Base-by-base conservation (phyloP, 1,140 invertebrate genomes). In the Coenobita brevimanus region DNA sequence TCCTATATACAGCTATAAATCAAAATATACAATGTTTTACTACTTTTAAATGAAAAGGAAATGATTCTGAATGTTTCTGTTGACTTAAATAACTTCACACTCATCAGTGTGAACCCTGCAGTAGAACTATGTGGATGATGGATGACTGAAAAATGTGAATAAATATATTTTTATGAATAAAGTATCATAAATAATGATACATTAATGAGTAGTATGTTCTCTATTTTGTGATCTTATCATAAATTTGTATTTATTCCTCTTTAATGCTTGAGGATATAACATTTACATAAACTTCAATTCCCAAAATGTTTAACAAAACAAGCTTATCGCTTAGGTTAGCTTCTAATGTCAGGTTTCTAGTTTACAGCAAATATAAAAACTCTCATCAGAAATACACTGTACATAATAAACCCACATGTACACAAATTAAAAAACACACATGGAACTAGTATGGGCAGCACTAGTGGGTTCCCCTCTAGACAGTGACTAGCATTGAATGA, bases 321-420 rank as follows among this genome's bases (percentile, higher is more conserved):
- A 79, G 67, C 54, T 79, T 60, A 50, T 73, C 50, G 57, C 60
- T 60, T 71, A 54, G 69, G 46, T 80, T 76, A 71, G 85, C 85
- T 67, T 87, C 85, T 87, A 87, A 80, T 87, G 85, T 87, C 85
- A 87, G 57, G 76, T 76, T 81, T 71, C 85, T 87, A 87, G 33
- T 87, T 71, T 87, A 87, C 85, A 87, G 85, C 85, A 87, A 81
- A 87, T 87, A 87, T 87, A 87, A 87, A 87, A 87, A 81, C 30
- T 80, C 67, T 87, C 62, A 73, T 87, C 67, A 73, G 82, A 81
- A 80, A 50, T 87, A 87, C 43, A 80, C 76, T 87, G 85, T 87
- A 87, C 85, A 87, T 69, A 87, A 87, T 80, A 36, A 79, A 87
- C 60, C 75, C 85, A 80, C 76, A 87, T 38, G 57, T 24, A 81